Evolutionary conservation across 2,888 invertebrate genomes (phyloP).

Genomic region (Orgyia antiqua): DNA sequence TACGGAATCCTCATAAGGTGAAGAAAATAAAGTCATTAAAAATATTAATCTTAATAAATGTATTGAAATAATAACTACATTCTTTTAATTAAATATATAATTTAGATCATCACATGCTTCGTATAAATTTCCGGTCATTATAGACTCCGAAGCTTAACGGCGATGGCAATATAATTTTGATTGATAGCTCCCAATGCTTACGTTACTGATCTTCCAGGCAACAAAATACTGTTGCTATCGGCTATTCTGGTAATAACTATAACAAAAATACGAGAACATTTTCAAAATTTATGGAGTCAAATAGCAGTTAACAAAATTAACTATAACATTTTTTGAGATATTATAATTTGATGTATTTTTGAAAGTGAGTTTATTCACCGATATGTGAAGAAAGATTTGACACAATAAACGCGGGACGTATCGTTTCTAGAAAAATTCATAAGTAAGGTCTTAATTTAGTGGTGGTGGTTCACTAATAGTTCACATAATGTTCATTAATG

Average conservation of each 20-base stretch:
- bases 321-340: slow-evolving; percentile 29
- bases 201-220: slow-evolving; percentile 56
- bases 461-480: no score
- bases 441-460: no score
- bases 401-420: no score
- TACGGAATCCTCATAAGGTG: no score
- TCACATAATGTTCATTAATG: no score
- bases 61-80: no score
- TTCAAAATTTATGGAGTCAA: slow-evolving; percentile 39
- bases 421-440: no score
- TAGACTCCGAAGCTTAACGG: slow-evolving; percentile 33
- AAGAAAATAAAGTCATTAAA: no score
- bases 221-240: slow-evolving; percentile 42
- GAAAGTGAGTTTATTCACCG: no score
- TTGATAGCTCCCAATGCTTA: slow-evolving; percentile 47
- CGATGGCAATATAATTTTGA: slow-evolving; percentile 63
- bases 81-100: slow-evolving; percentile 43
- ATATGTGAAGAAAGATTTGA: no score
- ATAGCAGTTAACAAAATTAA: slow-evolving; percentile 30
- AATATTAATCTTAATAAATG: no score
- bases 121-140: slow-evolving; percentile 56
- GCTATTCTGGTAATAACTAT: slow-evolving; percentile 36
- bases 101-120: slow-evolving; percentile 38
- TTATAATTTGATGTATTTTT: no score
- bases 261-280: slow-evolving; percentile 39